Base-by-base conservation (phyloP, 1,140 invertebrate genomes). In the Coelopa frigida region DNA sequence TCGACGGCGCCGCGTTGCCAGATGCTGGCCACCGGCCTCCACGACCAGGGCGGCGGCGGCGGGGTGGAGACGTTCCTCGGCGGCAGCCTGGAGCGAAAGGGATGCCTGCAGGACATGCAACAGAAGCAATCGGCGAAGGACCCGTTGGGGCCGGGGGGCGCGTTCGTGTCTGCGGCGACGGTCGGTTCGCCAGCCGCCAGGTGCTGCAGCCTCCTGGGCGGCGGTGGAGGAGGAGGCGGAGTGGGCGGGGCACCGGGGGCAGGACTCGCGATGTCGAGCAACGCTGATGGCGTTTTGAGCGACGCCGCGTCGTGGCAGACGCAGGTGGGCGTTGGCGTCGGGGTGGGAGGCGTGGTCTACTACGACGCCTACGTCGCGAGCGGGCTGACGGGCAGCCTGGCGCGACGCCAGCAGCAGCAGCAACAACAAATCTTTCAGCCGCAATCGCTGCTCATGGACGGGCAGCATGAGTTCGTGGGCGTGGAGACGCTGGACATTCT, bases 401-500 rank as follows among this genome's bases (percentile, higher is more conserved):
- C 57, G 15, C 45, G 59, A 3, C 50, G 63, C 12, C 44, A 8
- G n/a, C 44, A 38, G 12, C 60, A 55, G 27, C 44, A 51, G 32
- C 49, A 49, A 22, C 58, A 58, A 10, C 56, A 49, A 11, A 33
- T 44, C 3, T 58, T 61, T 12, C 58, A 48, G 21, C 37, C 47
- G 6, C 18, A 54, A 18, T 48, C 38, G 18, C n/a, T n/a, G n/a
- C n/a, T 22, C 55, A 11, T 53, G 52, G 18, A 56, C 56, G 2
- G 17, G 8, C 31, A 5, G 15, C 29, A 27, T 5, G 62, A 69
- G 18, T 68, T 59, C 26, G 54, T 68, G 39, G 66, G 62, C 42
- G 57, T 67, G 1, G 58, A 64, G 39, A 63, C 61, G 10, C 53
- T 69, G 24, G 66, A 69, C 41, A 69, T 69, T 33, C 50, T 69